These are phyloP conservation scores for Meleagris gallopavo DNA, from an alignment of 2,113 vertebrate genomes.

Conservation along the genomic window DNA sequence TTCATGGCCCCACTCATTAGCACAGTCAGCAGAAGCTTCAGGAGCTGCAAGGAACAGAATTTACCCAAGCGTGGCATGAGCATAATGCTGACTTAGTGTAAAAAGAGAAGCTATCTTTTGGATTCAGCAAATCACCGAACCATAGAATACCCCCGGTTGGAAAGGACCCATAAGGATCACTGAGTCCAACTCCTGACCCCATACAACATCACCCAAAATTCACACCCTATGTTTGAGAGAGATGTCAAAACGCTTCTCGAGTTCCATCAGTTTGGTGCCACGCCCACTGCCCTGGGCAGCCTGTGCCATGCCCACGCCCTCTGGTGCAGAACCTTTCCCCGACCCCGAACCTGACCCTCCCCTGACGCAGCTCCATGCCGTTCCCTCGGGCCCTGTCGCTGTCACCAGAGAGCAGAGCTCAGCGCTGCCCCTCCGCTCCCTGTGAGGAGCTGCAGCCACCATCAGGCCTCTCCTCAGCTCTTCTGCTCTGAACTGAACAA, in stretches of 20 bases:
- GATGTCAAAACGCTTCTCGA: not conserved
- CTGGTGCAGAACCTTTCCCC: not conserved
- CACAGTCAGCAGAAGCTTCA: not conserved
- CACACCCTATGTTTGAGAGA: not conserved
- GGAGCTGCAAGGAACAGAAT: not conserved
- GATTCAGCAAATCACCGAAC: not conserved
- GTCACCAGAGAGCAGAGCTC: too few relatives aligned
- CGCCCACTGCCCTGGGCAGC: not conserved
- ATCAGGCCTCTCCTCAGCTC: not conserved
- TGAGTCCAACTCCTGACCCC: too few relatives aligned
- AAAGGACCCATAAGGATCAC: too few relatives aligned
- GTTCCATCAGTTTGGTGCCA: not conserved
- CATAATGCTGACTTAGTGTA: not conserved
- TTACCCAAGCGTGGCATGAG: not conserved
- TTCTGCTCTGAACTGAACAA: not conserved
- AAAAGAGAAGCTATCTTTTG: not conserved
- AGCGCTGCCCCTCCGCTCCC: not conserved
- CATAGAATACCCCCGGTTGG: not conserved
- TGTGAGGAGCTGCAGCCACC: not conserved
- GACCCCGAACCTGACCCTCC: not conserved
- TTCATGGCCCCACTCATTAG: not conserved
- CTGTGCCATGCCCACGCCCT: not conserved
- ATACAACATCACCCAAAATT: not conserved
- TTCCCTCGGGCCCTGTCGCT: too few relatives aligned
- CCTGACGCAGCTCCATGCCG: not conserved